These are phyloP conservation scores for Ailuropoda melanoleuca DNA, from an alignment of 2,113 vertebrate species.

Conservation along the genomic window DNA sequence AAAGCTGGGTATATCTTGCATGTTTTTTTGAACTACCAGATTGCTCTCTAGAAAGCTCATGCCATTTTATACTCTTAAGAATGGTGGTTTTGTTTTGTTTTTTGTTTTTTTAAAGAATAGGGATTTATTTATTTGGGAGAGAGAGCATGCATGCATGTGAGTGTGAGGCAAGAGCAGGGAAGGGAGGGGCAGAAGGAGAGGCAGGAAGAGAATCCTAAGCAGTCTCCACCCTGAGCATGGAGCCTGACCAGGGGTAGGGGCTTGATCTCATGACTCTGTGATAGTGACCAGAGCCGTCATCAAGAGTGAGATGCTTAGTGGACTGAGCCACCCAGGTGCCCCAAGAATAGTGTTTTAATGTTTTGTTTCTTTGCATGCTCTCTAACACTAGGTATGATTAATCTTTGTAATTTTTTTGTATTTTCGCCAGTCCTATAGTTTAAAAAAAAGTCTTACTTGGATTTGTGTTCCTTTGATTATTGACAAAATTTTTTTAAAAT, in stretches of 20 bases:
- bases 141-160: rapidly evolving
- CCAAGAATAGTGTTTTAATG: not conserved
- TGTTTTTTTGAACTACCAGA: not conserved
- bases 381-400: not conserved
- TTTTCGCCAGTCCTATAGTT: not conserved
- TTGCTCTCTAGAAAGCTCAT: not conserved
- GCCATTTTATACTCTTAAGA: not conserved
- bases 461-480: conserved; percentile 6
- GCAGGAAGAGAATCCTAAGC: not conserved
- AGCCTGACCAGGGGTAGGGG: not conserved
- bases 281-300: not conserved
- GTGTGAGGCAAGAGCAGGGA: not conserved
- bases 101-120: not conserved
- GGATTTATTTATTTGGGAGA: not conserved
- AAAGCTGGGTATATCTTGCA: not conserved
- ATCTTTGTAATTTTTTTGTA: not conserved
- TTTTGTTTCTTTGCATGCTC: not conserved
- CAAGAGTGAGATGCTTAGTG: not conserved
- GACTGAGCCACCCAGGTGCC: not conserved
- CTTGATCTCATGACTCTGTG: not conserved
- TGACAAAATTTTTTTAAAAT: not conserved
- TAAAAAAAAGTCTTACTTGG: not conserved
- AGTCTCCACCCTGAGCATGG: not conserved
- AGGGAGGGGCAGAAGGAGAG: not conserved
- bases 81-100: not conserved